Conservation (phyloP, 2,113 vertebrate species). For the Machaerirhynchus nigripectus region DNA sequence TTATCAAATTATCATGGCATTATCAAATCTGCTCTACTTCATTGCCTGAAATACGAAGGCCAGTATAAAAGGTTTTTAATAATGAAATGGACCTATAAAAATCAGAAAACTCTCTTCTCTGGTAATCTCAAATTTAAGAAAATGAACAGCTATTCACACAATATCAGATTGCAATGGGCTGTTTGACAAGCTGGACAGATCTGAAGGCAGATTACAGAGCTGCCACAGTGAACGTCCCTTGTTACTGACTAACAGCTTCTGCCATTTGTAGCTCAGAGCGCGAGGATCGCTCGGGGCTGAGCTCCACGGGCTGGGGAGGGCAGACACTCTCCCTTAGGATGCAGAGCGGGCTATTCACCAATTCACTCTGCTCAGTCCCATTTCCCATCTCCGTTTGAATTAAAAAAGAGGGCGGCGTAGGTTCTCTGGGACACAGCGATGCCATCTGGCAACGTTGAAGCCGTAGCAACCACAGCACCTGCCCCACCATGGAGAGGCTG, state of each 20-base stretch:
- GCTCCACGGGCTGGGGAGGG: neutral
- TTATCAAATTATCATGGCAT: neutral
- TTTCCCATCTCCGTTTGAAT: neutral
- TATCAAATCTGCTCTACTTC: neutral
- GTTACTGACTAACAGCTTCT: neutral
- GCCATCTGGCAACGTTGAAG: neutral
- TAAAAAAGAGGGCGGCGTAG: accelerated
- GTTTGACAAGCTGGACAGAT: neutral
- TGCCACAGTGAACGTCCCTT: neutral
- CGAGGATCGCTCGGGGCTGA: neutral
- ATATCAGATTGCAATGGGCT: neutral
- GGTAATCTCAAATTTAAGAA: neutral
- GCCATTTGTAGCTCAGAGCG: neutral
- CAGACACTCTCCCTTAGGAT: neutral
- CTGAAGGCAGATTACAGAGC: neutral
- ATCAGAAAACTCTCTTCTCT: neutral
- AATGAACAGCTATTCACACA: neutral
- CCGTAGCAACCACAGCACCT: neutral
- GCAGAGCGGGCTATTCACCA: neutral
- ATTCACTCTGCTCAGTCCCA: neutral
- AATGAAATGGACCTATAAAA: neutral
- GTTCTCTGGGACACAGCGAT: neutral
- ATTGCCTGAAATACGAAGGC: neutral
- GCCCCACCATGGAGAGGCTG: accelerated
- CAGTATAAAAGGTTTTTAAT: neutral